Base-by-base conservation (phyloP, 2,888 invertebrate species). In the Cataglyphis rosenhaueri region DNA sequence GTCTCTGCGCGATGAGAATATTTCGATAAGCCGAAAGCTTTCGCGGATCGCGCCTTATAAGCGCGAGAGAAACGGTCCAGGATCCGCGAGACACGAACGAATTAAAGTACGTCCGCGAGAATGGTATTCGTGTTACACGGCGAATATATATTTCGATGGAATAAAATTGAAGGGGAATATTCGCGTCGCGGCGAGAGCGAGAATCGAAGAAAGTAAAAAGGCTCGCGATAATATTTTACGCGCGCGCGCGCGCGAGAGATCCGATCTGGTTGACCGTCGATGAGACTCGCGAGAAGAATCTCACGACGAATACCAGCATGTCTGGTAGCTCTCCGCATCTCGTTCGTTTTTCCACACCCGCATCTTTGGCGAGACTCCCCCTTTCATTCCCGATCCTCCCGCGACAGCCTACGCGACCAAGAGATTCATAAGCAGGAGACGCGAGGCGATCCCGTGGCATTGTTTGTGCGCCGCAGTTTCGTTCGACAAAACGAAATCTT, bases 401-500 rank as follows among this genome's bases (percentile, higher is more conserved):
- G 44, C 61, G 73, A 66, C 65, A 32, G 79, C 88, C 88, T 88
- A 89, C 89, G 89, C 85, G 84, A 89, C 85, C 68, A 81, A 87
- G 82, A 86, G 86, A 88, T 89, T 90, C 89, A 87, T 89, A 90
- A 90, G 90, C 84, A 86, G 85, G 86, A 48, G 48, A 87, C 84
- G 76, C 52, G 68, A 71, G 74, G 66, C 73, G 71, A 81, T 86
- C 85, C 41, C 32, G 71, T 62, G 35, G 70, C 82, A 86, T 89
- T 85, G 88, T 89, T 81, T 82, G 83, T 68, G 81, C 84, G 4
- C 41, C 41, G 15, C 78, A 55, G 61, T 79, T 79, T 68, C 70
- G 25, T 12, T 12, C 68, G 32, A 59, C 35, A 9, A 25, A 84
- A 84, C 82, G 83, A 86, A 86, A 89, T 84, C 85, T 88, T 84